Base-by-base conservation (phyloP, 35 echinoderm and acorn worm species). In the Stichopus chloronotus region DNA sequence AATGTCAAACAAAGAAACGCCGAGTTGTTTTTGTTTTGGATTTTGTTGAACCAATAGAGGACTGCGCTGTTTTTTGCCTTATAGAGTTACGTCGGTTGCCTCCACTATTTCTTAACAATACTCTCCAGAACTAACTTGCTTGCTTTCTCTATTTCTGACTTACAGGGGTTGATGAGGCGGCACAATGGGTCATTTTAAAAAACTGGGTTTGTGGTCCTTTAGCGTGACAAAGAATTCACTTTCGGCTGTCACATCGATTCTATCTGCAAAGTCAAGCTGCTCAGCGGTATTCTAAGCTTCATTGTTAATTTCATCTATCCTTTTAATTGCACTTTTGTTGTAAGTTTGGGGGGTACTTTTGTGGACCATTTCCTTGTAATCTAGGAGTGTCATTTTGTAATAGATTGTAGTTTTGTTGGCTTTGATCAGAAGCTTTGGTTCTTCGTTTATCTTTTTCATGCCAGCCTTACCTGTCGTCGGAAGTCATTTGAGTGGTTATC, bases 141-240 rank as follows among this genome's bases (percentile, higher is more conserved):
- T 52, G 78, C 55, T 30, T 55, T 1, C 56, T 79, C 91, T 7
- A 84, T 4, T 63, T 92, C 78, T 17, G 55, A 83, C 56, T 92
- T 92, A 11, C 19, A 57, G 7, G 91, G 91, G 57, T 92, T 92
- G 77, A 92, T 92, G 77, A 92, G 90, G 7, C 90, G 14, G 57
- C 90, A 92, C 19, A 54, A 19, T 13, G 76, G 90, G 52, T 53
- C 55, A 57, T 92, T 92, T n/a, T n/a, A n/a, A n/a, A n/a, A n/a
- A n/a, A n/a, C n/a, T n/a, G n/a, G n/a, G n/a, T n/a, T n/a, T n/a
- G n/a, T n/a, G 9, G 43, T 23, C 87, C 55, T 88, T 88, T 63
- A 88, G 59, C 13, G 87, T 88, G 57, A 88, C 71, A 63, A 88
- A 88, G 25, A 14, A 88, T 65, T 68, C 87, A 2, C 87, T 13